A percentile compares a stretch with the other conserved stretches of the same genome.
phyloP scores from a whole-genome alignment of 2,113 vertebrate genomes.

The Neogobius melanostomus region DNA sequence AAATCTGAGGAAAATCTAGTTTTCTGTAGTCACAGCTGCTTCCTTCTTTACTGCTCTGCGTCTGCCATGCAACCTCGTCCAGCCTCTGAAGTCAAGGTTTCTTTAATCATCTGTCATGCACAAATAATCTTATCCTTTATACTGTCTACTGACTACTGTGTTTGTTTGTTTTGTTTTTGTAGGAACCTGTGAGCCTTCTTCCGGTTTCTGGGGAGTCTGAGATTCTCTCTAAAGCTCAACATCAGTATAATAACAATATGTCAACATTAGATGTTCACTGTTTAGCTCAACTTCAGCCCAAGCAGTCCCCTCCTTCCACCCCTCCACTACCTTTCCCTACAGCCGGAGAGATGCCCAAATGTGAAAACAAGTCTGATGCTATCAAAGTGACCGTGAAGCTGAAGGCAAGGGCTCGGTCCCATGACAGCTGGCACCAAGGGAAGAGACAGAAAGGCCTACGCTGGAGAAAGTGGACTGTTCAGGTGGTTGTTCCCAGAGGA shows the following conservation, averaged over 20 bases:
- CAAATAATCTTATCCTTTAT: background rate
- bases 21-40: slow-evolving; percentile 98
- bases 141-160: background rate
- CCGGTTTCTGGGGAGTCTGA: slow-evolving; percentile 77
- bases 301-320: slow-evolving; percentile 81
- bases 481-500: slow-evolving; percentile 85
- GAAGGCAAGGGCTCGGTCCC: slow-evolving; percentile 83
- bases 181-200: slow-evolving; percentile 79
- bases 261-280: slow-evolving; percentile 92
- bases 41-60: slow-evolving; percentile 85
- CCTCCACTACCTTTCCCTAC: slow-evolving; percentile 82
- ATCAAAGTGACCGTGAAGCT: slow-evolving; percentile 94
- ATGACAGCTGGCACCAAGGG: slow-evolving; percentile 78
- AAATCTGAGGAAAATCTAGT: slow-evolving; percentile 84
- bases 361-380: slow-evolving; percentile 84
- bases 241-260: slow-evolving; percentile 95
- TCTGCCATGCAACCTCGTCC: slow-evolving; percentile 60
- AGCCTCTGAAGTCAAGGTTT: slow-evolving; percentile 68
- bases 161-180: slow-evolving; percentile 2
- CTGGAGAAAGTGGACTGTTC: slow-evolving; percentile 96
- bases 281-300: slow-evolving; percentile 88
- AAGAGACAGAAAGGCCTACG: slow-evolving; percentile 92
- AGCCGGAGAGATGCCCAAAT: slow-evolving; percentile 77
- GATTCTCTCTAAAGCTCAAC: slow-evolving; percentile 79
- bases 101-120: background rate